These are phyloP conservation scores for Pempheris klunzingeri DNA, from an alignment of 2,797 vertebrate species.

Conservation along the genomic window DNA sequence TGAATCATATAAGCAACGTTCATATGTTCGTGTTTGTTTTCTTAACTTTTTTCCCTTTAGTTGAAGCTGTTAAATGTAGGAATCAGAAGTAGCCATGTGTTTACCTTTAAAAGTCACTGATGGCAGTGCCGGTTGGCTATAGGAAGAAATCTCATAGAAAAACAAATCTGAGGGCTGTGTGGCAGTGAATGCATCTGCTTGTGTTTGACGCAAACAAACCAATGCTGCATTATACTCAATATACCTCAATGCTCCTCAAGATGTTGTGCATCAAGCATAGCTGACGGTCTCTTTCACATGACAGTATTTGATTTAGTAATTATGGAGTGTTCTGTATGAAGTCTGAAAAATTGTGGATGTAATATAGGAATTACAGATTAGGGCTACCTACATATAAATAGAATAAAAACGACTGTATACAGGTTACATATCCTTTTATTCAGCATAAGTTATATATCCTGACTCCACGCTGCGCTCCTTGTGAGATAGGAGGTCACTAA, in stretches of 20 bases:
- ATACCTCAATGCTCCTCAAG: neutral
- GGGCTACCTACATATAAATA: too few species aligned
- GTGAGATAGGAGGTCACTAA: neutral
- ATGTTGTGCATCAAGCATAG: neutral
- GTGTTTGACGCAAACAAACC: neutral
- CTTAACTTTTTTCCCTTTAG: neutral
- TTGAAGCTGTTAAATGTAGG: conserved; percentile 14
- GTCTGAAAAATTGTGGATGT: too few species aligned
- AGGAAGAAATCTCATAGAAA: neutral
- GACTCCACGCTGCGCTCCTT: neutral
- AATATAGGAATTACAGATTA: too few species aligned
- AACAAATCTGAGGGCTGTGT: neutral
- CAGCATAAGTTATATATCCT: neutral
- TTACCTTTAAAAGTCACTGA: conserved; percentile 31
- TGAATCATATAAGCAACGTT: neutral
- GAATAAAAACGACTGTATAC: too few species aligned
- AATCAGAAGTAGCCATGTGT: conserved; percentile 1
- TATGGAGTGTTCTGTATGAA: neutral
- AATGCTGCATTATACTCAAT: neutral
- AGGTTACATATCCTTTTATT: too few species aligned
- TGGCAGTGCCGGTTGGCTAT: neutral
- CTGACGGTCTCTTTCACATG: neutral
- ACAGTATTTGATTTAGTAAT: neutral
- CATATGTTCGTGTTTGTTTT: neutral
- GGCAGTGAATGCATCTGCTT: conserved; percentile 20